phyloP scores from a whole-genome alignment of 2,888 invertebrate species.

The Dasypolia templi region DNA sequence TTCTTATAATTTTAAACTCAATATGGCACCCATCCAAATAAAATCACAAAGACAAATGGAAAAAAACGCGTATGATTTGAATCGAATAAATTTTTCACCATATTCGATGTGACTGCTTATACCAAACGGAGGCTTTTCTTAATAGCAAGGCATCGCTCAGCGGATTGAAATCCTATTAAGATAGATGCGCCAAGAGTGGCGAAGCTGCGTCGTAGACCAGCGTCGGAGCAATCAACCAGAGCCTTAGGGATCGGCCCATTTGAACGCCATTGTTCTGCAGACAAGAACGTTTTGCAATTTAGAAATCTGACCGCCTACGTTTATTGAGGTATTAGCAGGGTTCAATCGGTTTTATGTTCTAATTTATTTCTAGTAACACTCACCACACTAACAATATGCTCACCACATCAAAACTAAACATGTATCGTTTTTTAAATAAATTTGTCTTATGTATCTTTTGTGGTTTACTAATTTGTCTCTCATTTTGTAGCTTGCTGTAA shows the following conservation, averaged over 20 bases:
- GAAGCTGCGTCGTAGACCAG: slow-evolving; percentile 51
- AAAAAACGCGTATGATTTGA: slow-evolving; percentile 4
- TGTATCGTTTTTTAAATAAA: too few species aligned
- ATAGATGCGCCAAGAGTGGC: slow-evolving; percentile 44
- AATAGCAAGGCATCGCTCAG: slow-evolving; percentile 63
- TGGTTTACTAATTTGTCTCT: too few species aligned
- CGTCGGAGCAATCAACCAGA: slow-evolving; percentile 71
- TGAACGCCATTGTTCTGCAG: slow-evolving; percentile 74
- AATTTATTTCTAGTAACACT: too few species aligned
- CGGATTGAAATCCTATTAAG: slow-evolving; percentile 78
- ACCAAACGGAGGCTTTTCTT: slow-evolving; percentile 68
- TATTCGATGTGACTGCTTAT: slow-evolving; percentile 68
- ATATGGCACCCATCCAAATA: slow-evolving; percentile 24
- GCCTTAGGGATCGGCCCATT: slow-evolving; percentile 78
- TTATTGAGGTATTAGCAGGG: slow-evolving; percentile 20
- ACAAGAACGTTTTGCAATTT: slow-evolving; percentile 58
- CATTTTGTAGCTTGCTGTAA: too few species aligned
- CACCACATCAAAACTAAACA: too few species aligned
- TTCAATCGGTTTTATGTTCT: slow-evolving; percentile 12
- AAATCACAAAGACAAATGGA: not conserved
- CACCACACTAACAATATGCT: too few species aligned
- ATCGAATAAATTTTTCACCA: slow-evolving; percentile 59
- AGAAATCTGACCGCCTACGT: slow-evolving; percentile 35
- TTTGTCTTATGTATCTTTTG: too few species aligned
- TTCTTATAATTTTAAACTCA: not conserved